phyloP scores from a whole-genome alignment of 2,113 vertebrate species.

The Thryonomys swinderianus region DNA sequence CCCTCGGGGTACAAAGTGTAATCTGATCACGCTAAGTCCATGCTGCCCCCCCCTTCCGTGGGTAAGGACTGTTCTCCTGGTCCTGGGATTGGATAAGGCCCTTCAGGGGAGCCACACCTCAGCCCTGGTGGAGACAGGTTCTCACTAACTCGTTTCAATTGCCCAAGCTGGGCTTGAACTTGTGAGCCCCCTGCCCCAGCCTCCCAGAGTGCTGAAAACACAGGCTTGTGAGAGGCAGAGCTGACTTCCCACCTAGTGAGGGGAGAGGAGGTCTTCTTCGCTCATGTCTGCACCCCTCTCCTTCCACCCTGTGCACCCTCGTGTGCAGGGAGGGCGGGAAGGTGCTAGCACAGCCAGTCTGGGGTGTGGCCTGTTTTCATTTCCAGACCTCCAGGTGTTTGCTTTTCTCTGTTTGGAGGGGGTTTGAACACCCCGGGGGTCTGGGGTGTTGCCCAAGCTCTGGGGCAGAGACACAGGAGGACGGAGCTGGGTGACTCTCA shows the following conservation, averaged over 20 bases:
- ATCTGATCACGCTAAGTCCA: background rate
- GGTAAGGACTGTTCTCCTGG: background rate
- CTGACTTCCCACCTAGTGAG: background rate
- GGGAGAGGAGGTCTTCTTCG: background rate
- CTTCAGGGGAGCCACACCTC: background rate
- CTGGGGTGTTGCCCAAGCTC: background rate
- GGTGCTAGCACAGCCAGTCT: background rate
- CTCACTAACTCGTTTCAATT: background rate
- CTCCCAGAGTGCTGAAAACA: background rate
- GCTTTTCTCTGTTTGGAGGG: background rate
- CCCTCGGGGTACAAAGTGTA: no score
- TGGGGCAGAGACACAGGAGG: background rate
- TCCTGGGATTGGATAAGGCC: background rate
- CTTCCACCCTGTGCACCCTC: background rate
- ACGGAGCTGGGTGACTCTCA: background rate
- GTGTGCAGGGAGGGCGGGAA: background rate
- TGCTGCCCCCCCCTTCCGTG: background rate
- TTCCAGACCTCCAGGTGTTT: background rate
- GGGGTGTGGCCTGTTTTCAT: background rate
- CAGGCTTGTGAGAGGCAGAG: no score
- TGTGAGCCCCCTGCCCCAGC: background rate
- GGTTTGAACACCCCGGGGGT: background rate
- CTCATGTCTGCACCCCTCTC: background rate
- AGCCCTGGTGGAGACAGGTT: background rate
- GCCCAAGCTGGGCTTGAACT: background rate